These are phyloP conservation scores for Diarsia dahlii DNA, from an alignment of 2,888 invertebrate genomes.

Conservation along the genomic window DNA sequence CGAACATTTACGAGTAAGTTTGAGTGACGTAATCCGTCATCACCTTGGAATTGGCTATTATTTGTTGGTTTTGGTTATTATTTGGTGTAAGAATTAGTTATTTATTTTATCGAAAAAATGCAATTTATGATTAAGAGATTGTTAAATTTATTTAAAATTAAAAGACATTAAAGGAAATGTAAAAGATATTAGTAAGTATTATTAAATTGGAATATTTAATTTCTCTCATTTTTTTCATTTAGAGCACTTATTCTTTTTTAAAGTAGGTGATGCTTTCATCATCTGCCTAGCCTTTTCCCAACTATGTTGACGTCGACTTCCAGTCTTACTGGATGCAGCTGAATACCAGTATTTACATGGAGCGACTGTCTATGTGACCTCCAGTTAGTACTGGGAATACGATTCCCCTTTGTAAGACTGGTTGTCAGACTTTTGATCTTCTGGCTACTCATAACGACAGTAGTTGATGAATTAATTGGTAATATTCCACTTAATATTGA, in stretches of 20 bases:
- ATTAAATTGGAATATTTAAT: constrained; percentile 12
- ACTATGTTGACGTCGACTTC: background rate
- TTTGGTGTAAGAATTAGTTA: constrained; percentile 22
- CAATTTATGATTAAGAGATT: constrained; percentile 5
- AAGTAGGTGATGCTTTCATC: background rate
- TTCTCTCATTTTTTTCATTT: too few species aligned
- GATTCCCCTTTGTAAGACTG: background rate
- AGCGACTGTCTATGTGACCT: background rate
- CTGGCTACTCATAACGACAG: background rate
- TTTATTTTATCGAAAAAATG: constrained; percentile 9
- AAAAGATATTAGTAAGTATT: constrained; percentile 22
- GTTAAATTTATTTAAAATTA: constrained; percentile 7
- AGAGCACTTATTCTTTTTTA: too few species aligned
- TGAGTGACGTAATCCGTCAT: constrained; percentile 16
- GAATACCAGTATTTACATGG: background rate
- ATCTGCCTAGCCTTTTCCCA: background rate
- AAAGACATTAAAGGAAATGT: constrained; percentile 29
- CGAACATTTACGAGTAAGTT: background rate
- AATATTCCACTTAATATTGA: constrained; percentile 38
- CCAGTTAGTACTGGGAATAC: background rate
- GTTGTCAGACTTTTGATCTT: background rate
- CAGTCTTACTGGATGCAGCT: background rate
- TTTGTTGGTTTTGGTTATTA: background rate
- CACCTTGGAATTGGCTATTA: constrained; percentile 27
- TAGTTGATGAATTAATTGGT: constrained; percentile 10